Base-by-base conservation (phyloP, 2,888 invertebrate genomes). In the Chrysolina haemoptera region DNA sequence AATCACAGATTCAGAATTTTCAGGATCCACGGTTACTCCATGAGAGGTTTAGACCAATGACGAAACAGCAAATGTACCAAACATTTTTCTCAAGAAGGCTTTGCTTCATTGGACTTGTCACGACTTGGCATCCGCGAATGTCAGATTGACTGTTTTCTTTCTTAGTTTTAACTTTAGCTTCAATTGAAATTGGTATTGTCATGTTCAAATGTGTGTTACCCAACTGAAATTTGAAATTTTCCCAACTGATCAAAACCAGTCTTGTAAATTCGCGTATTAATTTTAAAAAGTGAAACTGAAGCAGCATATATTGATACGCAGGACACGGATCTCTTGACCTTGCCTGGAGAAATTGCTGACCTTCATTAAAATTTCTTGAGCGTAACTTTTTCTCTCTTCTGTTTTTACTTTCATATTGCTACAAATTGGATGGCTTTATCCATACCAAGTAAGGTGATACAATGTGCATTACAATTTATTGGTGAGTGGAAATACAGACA, bases 281-380 rank as follows among this genome's bases (percentile, higher is more conserved):
- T 53, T 53, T 20, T 53, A 53, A 59, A 59, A 59, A 59, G 59
- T 59, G 59, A 59, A 59, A 59, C n/a, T 10, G n/a, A 8, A 35
- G 35, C n/a, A n/a, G 46, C 46, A 46, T 10, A 46, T 14, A 59
- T 27, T 59, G 16, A 35, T 9, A 59, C 35, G n/a, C 59, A 35
- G 59, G 27, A 59, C 59, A 59, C 35, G 59, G n/a, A 4, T 35
- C 9, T 27, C 27, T 59, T 59, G 59, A 59, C 59, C 59, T 59
- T 59, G 59, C 27, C 14, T n/a, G 35, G 59, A 59, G 59, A 59
- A 59, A 59, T 59, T 59, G 59, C 20, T 14, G 6, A 55, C 59
- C n/a, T 59, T 59, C 59, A 35, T 59, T 59, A 35, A 59, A 59
- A 59, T 59, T 59, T 59, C 59, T 59, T 59, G 59, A 59, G 59